Percentiles rank a stretch among this genome's conserved stretches.
These are phyloP conservation scores for Centrocercus urophasianus DNA, from an alignment of 2,113 vertebrate genomes.

Conservation along the genomic window DNA sequence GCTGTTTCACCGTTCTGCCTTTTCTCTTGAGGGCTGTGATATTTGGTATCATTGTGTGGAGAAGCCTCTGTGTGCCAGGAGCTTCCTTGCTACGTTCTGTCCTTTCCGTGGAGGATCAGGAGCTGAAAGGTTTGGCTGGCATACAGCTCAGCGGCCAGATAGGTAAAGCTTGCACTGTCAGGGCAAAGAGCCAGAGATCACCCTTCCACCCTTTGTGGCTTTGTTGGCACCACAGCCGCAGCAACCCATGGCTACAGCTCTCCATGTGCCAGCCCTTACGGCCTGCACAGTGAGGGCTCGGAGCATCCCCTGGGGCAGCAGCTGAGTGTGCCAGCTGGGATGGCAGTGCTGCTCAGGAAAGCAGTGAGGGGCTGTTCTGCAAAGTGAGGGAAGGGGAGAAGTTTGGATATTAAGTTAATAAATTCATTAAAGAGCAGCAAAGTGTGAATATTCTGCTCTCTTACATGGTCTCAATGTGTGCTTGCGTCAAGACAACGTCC, in stretches of 20 bases:
- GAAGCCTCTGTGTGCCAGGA: rapidly evolving
- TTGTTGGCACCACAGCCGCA: background rate
- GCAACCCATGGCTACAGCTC: rapidly evolving
- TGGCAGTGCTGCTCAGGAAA: background rate
- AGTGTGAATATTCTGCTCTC: background rate
- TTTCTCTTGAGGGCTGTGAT: rapidly evolving
- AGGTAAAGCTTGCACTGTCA: background rate
- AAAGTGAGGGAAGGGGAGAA: background rate
- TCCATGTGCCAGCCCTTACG: background rate
- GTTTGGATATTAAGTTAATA: background rate
- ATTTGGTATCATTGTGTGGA: background rate
- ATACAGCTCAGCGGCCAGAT: background rate
- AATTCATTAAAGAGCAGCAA: background rate
- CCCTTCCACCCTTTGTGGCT: no score
- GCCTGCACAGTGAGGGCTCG: rapidly evolving
- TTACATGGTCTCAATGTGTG: background rate
- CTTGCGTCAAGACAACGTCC: background rate
- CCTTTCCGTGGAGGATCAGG: background rate
- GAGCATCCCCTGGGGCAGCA: background rate
- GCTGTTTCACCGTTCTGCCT: rapidly evolving
- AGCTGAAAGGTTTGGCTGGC: background rate
- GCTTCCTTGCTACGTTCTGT: background rate
- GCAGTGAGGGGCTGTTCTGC: background rate
- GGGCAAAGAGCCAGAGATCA: background rate
- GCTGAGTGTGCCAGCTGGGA: background rate